Conservation (phyloP, 2,888 invertebrate species). For the Cantharis lateralis region DNA sequence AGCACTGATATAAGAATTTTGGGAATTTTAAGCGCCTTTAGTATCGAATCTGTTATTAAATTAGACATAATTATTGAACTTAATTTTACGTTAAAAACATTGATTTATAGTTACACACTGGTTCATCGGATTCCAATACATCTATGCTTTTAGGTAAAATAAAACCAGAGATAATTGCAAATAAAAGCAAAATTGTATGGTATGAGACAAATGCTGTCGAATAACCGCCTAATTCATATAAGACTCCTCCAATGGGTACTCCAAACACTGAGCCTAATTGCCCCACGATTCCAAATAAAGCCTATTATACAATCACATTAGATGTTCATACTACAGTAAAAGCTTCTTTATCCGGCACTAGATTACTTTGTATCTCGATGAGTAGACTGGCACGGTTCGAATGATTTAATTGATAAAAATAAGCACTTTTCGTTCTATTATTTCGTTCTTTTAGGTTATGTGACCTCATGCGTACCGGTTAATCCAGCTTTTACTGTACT, state of each 20-base stretch:
- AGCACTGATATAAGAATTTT: not conserved
- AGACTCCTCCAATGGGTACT: not conserved
- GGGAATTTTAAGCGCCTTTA: not conserved
- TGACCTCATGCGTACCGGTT: too few relatives aligned
- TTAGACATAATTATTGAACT: not conserved
- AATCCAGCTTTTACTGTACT: too few relatives aligned
- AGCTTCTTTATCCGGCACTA: too few relatives aligned
- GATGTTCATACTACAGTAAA: too few relatives aligned
- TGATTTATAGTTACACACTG: not conserved
- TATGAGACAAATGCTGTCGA: not conserved
- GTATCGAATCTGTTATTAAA: not conserved
- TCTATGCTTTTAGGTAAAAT: not conserved
- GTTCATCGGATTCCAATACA: not conserved
- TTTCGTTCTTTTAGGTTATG: too few relatives aligned
- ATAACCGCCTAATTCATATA: not conserved
- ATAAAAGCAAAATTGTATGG: not conserved
- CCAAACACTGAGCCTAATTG: not conserved
- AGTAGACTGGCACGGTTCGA: too few relatives aligned
- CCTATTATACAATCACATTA: not conserved
- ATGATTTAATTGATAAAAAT: too few relatives aligned
- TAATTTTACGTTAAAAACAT: not conserved
- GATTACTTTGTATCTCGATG: too few relatives aligned
- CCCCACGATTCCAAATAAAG: not conserved
- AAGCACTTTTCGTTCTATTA: too few relatives aligned
- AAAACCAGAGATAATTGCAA: not conserved